Base-by-base conservation (phyloP, 2,113 vertebrate genomes). In the Polypterus senegalus region DNA sequence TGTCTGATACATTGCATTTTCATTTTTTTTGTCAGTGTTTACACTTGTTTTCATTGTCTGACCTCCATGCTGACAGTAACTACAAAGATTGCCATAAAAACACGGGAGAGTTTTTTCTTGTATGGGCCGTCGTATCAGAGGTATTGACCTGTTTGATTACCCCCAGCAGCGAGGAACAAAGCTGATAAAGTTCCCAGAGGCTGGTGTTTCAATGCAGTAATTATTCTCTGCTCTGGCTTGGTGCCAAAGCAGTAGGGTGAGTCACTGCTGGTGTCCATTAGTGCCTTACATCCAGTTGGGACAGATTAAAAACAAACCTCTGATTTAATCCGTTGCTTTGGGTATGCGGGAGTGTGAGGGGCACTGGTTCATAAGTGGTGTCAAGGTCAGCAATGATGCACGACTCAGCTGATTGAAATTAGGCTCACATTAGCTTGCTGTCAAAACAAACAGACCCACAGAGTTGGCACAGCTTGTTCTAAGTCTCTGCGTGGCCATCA, bases 211-310 rank as follows among this genome's bases (percentile, higher is more conserved):
- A 27, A 27, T 27, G 27, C 27, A 27, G 27, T 27, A 71, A 71
- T 71, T 73, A 73, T 62, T 47, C 57, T 47, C 63, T 49, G 60
- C 58, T 66, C 65, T 67, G 52, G 57, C 58, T 57, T 53, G 46
- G 46, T 54, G 63, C 62, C 47, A 61, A 57, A 57, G 47, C 1
- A 27, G 27, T 27, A 27, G 27, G 27, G 27, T 27, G 27, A 27
- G 27, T 27, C 27, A 27, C 27, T 27, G 27, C 27, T 27, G 27
- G 27, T 27, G 27, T 27, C 27, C 27, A 27, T 27, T 27, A 27
- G 27, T 27, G 27, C 27, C 27, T 27, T 27, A 27, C 27, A 27
- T 27, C 56, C 6, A 57, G 56, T 43, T 43, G 27, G 56, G 46
- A 57, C 43, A 27, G 56, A 53, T 47, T 7, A 27, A 56, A 48